Conservation (phyloP, 2,797 vertebrate genomes). For the Acanthopagrus latus region DNA sequence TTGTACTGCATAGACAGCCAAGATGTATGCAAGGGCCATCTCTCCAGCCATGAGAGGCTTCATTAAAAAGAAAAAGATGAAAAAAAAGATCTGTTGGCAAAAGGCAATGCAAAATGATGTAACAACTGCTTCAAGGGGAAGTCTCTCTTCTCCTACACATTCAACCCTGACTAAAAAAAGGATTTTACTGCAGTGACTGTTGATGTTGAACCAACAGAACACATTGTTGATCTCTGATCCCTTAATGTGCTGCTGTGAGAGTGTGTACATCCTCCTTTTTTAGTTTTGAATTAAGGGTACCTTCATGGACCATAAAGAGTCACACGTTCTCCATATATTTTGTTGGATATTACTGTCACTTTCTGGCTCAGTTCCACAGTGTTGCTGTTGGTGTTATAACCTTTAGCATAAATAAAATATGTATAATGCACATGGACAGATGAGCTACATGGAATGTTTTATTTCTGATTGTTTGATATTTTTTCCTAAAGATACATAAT, state of each 20-base stretch:
- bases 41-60: too few relatives aligned
- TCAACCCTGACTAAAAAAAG: background rate
- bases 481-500: constrained; percentile 15
- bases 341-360: background rate
- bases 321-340: background rate
- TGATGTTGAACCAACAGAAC: background rate
- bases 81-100: background rate
- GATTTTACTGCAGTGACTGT: background rate
- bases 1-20: too few relatives aligned
- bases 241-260: background rate
- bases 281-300: background rate
- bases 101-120: background rate
- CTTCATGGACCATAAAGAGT: background rate
- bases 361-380: background rate
- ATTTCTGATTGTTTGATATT: constrained; percentile 1
- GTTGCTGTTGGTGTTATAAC: background rate
- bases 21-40: too few relatives aligned
- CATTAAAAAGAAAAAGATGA: too few relatives aligned
- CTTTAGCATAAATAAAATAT: background rate
- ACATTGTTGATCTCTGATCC: background rate
- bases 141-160: background rate
- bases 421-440: background rate
- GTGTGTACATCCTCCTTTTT: background rate
- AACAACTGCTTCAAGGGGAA: background rate
- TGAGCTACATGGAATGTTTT: background rate